phyloP scores from a whole-genome alignment of 2,888 invertebrate genomes.

The Hemaris fuciformis region DNA sequence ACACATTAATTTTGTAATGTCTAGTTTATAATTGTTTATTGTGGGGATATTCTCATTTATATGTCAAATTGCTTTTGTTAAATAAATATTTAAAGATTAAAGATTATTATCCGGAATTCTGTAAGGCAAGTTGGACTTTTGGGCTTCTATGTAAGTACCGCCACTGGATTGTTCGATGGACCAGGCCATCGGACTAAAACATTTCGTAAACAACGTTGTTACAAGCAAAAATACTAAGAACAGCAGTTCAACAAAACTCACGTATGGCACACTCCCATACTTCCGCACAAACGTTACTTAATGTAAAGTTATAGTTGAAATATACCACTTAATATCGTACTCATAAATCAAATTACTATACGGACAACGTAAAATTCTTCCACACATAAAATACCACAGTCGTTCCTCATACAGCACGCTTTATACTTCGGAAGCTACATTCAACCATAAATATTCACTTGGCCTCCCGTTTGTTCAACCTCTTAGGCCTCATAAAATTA shows the following conservation, averaged over 20 bases:
- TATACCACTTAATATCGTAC: conserved; percentile 26
- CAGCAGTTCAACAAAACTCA: conserved; percentile 19
- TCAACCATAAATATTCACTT: conserved; percentile 73
- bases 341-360: conserved; percentile 41
- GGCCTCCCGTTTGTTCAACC: conserved; percentile 65
- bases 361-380: conserved; percentile 38
- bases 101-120: too few species aligned
- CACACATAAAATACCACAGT: conserved; percentile 30
- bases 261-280: background rate
- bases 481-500: conserved; percentile 77
- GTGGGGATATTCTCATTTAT: too few species aligned
- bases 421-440: conserved; percentile 57
- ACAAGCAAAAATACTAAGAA: background rate
- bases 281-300: conserved; percentile 5
- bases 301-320: conserved; percentile 6
- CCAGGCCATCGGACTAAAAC: too few species aligned
- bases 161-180: too few species aligned
- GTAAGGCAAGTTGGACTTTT: too few species aligned
- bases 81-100: too few species aligned
- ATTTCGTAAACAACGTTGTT: background rate
- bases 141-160: too few species aligned
- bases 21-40: too few species aligned
- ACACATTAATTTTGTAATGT: too few species aligned
- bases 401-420: conserved; percentile 46
- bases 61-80: too few species aligned